Evolutionary conservation across 2,113 vertebrate species (phyloP).

Genomic region (Scatophagus argus): DNA sequence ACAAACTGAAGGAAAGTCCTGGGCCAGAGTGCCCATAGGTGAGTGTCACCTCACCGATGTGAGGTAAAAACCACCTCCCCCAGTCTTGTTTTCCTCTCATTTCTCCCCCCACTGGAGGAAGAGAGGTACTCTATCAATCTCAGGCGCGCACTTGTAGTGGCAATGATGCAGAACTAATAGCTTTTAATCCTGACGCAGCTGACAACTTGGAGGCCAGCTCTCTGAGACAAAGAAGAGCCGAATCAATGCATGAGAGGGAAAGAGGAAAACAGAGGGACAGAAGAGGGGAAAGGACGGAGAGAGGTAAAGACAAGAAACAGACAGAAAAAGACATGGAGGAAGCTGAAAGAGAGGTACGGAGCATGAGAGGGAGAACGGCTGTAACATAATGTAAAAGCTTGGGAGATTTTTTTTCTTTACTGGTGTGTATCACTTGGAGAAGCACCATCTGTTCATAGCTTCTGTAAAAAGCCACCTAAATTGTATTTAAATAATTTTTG

Average conservation of each 20-base stretch:
- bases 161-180: constrained; percentile 87
- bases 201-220: constrained; percentile 82
- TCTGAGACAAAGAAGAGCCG: constrained; percentile 77
- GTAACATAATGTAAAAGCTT: neutral
- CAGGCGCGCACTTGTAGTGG: constrained; percentile 82
- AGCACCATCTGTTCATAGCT: constrained; percentile 35
- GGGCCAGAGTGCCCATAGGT: constrained; percentile 49
- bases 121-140: constrained; percentile 84
- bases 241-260: constrained; percentile 71
- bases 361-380: neutral
- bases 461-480: constrained; percentile 1
- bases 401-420: neutral
- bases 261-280: constrained; percentile 1
- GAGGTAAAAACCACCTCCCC: constrained; percentile 59
- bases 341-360: neutral
- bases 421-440: constrained; percentile 4
- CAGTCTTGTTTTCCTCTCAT: constrained; percentile 65
- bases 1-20: constrained; percentile 42
- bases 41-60: too few relatives aligned
- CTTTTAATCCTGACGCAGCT: constrained; percentile 86
- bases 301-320: constrained; percentile 2
- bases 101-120: constrained; percentile 65
- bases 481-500: neutral
- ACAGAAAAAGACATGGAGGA: neutral
- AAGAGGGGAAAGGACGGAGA: neutral